Evolutionary conservation across 2,888 invertebrate species (phyloP), one percentile per base, ranked within the genome.

Genomic region (Entomobrya proxima): DNA sequence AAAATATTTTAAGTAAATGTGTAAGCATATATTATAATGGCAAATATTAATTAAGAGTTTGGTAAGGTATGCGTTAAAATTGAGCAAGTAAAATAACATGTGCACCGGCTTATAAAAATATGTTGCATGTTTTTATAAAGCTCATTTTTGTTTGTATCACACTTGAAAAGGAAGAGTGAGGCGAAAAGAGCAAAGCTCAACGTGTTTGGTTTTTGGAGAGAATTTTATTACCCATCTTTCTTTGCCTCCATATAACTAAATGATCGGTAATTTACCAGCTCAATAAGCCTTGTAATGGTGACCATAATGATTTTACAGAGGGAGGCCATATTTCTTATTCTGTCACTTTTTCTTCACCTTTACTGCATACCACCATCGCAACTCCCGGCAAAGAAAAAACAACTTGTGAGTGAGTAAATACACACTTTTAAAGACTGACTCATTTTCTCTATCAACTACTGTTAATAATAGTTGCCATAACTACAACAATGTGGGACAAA

Each of bases 231-330:
- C 82, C 74, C 52, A 37, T 64, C 61, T 80, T 64, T 80, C 76
- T 85, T 80, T 30, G 64, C 75, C 13, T 80, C 80, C 35, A 79
- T 85, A 79, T 58, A 78, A 69, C 50, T 81, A 78, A 85, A 85
- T 85, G 61, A 86, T 85, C 75, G 84, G 85, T 83, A 83, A 89
- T 83, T 88, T 89, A 88, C 87, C 72, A 74, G 76, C 75, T 86
- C 87, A 86, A 88, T 88, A 85, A 86, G 77, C 84, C 80, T 82
- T 86, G 85, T 88, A 88, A 87, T 88, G 85, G 80, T 78, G 52
- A 75, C 87, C 88, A 89, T 89, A 88, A 89, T 89, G 86, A 88
- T 87, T 89, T 89, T 89, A 88, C 78, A 81, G 72, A 82, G 85
- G 86, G 78, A 82, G 84, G 78, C 81, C 86, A 86, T 88, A 86